Percentiles rank a stretch among this genome's conserved stretches.
phyloP scores from a whole-genome alignment of 1,140 invertebrate genomes.

The Holcopasites calliopsidis region DNA sequence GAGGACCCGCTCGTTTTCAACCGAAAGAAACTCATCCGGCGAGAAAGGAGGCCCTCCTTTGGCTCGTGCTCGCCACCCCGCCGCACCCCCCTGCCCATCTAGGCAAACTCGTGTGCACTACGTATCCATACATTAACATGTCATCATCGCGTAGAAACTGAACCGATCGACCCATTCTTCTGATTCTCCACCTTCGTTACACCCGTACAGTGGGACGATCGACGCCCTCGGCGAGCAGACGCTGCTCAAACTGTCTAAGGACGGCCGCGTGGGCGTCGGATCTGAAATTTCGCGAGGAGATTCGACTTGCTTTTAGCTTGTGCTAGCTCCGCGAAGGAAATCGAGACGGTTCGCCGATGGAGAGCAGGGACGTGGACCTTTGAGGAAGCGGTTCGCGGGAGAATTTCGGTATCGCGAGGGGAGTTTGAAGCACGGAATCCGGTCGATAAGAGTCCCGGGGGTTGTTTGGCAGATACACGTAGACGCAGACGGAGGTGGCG shows the following conservation, averaged over 20 bases:
- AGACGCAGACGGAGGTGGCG: conserved; percentile 46
- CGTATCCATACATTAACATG: conserved; percentile 77
- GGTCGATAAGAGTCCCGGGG: conserved; percentile 74
- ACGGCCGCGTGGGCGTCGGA: background rate
- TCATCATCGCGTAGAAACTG: conserved; percentile 68
- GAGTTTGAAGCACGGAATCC: conserved; percentile 49
- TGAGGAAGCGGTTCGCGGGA: conserved; percentile 48
- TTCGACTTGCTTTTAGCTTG: too few relatives aligned
- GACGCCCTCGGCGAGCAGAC: background rate
- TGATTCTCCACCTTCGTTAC: background rate
- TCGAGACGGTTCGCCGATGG: too few relatives aligned
- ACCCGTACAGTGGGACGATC: background rate
- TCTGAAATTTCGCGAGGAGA: background rate
- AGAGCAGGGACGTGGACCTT: conserved; percentile 33
- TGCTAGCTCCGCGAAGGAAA: background rate
- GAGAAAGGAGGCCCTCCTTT: conserved; percentile 57
- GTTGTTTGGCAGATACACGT: conserved; percentile 67
- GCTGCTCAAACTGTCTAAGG: background rate
- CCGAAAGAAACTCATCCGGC: conserved; percentile 51
- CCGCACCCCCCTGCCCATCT: conserved; percentile 33
- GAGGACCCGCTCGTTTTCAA: conserved; percentile 63
- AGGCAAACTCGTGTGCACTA: conserved; percentile 69
- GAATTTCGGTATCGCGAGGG: conserved; percentile 54
- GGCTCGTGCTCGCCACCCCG: conserved; percentile 63
- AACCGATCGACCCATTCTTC: conserved; percentile 42